phyloP scores from a whole-genome alignment of 2,888 invertebrate genomes.

The Apodemia hepburni region DNA sequence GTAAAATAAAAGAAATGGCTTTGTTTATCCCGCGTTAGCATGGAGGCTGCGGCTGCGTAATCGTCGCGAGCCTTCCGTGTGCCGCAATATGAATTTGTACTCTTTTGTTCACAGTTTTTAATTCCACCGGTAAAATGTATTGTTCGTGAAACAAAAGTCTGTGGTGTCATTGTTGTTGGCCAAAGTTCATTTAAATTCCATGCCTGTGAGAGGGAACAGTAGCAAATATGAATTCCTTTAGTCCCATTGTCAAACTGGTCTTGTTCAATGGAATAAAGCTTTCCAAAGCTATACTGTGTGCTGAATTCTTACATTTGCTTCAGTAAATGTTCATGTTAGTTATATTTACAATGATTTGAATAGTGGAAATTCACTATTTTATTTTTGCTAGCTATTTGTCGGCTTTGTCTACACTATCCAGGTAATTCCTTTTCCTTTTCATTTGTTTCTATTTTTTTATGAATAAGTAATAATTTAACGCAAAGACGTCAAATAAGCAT shows the following conservation, averaged over 20 bases:
- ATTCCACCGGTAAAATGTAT: slow-evolving; percentile 77
- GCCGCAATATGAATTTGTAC: slow-evolving; percentile 76
- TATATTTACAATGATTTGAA: background rate
- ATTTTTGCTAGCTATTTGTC: too few species aligned
- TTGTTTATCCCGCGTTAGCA: slow-evolving; percentile 33
- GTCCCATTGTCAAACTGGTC: slow-evolving; percentile 69
- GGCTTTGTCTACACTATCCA: too few species aligned
- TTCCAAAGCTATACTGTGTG: slow-evolving; percentile 58
- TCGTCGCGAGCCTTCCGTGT: slow-evolving; percentile 45
- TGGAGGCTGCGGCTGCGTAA: slow-evolving; percentile 38
- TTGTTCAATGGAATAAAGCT: slow-evolving; percentile 64
- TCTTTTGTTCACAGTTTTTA: slow-evolving; percentile 75
- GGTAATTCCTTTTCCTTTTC: too few species aligned
- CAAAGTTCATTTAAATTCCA: slow-evolving; percentile 78
- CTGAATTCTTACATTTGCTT: slow-evolving; percentile 22
- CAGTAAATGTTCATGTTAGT: slow-evolving; percentile 24
- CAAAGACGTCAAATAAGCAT: too few species aligned
- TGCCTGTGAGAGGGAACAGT: slow-evolving; percentile 73
- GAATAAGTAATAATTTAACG: too few species aligned
- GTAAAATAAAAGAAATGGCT: slow-evolving; percentile 33
- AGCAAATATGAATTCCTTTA: slow-evolving; percentile 77
- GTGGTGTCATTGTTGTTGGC: slow-evolving; percentile 69
- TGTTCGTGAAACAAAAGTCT: slow-evolving; percentile 74
- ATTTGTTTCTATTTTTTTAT: too few species aligned
- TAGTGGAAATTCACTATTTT: background rate